Conservation (phyloP, 1,140 invertebrate species). For the Centruroides vittatus region DNA sequence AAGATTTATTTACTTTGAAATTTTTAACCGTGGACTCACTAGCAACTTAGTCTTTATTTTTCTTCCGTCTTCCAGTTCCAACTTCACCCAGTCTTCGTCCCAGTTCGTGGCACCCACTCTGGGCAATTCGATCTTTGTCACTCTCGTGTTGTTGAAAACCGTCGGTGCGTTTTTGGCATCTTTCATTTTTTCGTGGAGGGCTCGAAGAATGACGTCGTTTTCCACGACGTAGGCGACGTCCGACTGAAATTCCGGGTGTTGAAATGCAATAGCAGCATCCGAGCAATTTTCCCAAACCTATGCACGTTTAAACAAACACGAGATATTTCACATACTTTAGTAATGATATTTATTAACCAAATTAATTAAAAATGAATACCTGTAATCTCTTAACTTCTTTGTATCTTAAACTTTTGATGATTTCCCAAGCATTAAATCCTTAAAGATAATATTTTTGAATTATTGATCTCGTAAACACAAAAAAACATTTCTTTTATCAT, state of each 20-base stretch:
- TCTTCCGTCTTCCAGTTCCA: slow-evolving; percentile 30
- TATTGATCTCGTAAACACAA: not conserved
- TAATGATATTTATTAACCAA: not conserved
- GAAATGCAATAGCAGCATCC: slow-evolving; percentile 71
- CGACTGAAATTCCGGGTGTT: slow-evolving; percentile 49
- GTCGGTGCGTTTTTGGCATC: slow-evolving; percentile 35
- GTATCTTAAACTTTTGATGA: slow-evolving; percentile 49
- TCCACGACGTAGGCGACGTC: slow-evolving; percentile 86
- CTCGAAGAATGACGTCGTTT: slow-evolving; percentile 70
- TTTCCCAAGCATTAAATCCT: slow-evolving; percentile 67
- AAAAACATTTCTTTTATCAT: too few species aligned
- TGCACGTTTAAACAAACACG: not conserved
- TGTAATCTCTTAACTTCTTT: slow-evolving; percentile 71
- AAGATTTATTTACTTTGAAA: too few species aligned
- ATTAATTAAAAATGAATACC: slow-evolving; percentile 35
- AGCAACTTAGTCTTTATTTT: slow-evolving; percentile 32
- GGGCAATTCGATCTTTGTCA: slow-evolving; percentile 1
- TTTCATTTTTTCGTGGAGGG: slow-evolving; percentile 38
- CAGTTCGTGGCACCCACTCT: not conserved
- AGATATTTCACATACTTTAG: too few species aligned
- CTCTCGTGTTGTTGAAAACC: slow-evolving; percentile 5
- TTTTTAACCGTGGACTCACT: slow-evolving; percentile 21
- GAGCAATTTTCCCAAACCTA: slow-evolving; percentile 85
- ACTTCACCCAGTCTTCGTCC: slow-evolving; percentile 20
- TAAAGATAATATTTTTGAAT: slow-evolving; percentile 2